Conservation (phyloP, 1,140 invertebrate genomes). For the Listronotus bonariensis region DNA sequence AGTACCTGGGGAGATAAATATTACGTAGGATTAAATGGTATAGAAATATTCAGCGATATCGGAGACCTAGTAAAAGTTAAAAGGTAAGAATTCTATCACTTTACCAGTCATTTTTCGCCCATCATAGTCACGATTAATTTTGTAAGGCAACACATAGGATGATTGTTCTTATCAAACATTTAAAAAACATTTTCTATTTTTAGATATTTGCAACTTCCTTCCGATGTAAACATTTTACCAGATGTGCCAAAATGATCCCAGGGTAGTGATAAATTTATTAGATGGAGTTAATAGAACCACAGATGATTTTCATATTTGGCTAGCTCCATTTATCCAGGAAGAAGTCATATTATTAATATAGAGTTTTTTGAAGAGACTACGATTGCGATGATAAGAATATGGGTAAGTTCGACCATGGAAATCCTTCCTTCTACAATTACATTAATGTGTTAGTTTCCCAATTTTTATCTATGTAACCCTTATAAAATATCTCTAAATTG, state of each 20-base stretch:
- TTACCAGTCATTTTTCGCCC: too few species aligned
- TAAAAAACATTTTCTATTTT: conserved; percentile 5
- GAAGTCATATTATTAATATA: conserved; percentile 65
- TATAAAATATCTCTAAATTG: too few species aligned
- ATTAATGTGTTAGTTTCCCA: too few species aligned
- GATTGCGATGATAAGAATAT: conserved; percentile 76
- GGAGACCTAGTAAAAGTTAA: conserved; percentile 64
- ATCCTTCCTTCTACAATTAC: too few species aligned
- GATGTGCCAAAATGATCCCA: conserved; percentile 64
- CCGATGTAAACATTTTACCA: conserved; percentile 65
- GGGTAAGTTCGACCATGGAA: too few species aligned
- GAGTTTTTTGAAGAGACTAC: conserved; percentile 62
- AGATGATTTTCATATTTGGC: conserved; percentile 79
- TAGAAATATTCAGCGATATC: conserved; percentile 73
- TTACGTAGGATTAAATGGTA: conserved; percentile 79
- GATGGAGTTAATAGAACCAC: conserved; percentile 74
- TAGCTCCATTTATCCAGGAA: conserved; percentile 65
- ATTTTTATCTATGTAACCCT: too few species aligned
- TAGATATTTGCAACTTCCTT: conserved; percentile 64
- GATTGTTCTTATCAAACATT: too few species aligned
- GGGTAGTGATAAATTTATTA: conserved; percentile 67
- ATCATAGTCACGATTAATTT: too few species aligned
- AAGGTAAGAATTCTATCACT: conserved; percentile 57
- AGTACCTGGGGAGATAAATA: conserved; percentile 84
- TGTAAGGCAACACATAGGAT: too few species aligned